A percentile compares a stretch with the other conserved stretches of the same genome.
Evolutionary conservation across 1,140 invertebrate genomes (phyloP).

Genomic region (Drosophila ambigua): DNA sequence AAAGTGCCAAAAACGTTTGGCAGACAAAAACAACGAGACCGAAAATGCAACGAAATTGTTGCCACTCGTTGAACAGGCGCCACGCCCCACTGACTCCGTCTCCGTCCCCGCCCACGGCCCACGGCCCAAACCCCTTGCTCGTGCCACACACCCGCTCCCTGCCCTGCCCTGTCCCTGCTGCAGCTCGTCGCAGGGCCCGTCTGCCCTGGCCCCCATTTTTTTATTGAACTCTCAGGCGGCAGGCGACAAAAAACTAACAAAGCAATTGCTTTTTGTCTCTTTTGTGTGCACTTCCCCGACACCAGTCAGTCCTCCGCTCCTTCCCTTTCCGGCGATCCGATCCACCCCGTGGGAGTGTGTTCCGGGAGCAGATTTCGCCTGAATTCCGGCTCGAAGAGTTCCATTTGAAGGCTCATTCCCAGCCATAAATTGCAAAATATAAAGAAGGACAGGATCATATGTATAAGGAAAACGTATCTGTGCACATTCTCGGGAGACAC

Average conservation of each 20-base stretch:
- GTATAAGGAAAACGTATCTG: no score
- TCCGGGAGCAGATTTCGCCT: not conserved
- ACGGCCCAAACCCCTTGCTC: not conserved
- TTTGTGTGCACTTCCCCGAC: not conserved
- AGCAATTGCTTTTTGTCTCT: constrained; percentile 38
- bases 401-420: no score
- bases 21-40: constrained; percentile 33
- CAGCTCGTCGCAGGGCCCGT: no score
- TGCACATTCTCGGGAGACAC: no score
- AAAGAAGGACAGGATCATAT: no score
- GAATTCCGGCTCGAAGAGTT: not conserved
- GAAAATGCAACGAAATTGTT: constrained; percentile 68
- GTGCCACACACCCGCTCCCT: constrained; percentile 29
- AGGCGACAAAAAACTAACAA: constrained; percentile 58
- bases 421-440: no score
- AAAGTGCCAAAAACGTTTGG: constrained; percentile 71
- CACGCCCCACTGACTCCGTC: constrained; percentile 35
- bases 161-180: constrained; percentile 3
- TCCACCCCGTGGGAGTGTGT: no score
- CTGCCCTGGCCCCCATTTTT: constrained; percentile 19
- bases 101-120: not conserved
- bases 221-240: constrained; percentile 50
- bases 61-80: constrained; percentile 66
- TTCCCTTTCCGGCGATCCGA: not conserved
- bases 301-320: not conserved